Evolutionary conservation across 2,888 invertebrate genomes (phyloP), one percentile per base, ranked within the genome.

Genomic region (Aleiodes leptofemur): DNA sequence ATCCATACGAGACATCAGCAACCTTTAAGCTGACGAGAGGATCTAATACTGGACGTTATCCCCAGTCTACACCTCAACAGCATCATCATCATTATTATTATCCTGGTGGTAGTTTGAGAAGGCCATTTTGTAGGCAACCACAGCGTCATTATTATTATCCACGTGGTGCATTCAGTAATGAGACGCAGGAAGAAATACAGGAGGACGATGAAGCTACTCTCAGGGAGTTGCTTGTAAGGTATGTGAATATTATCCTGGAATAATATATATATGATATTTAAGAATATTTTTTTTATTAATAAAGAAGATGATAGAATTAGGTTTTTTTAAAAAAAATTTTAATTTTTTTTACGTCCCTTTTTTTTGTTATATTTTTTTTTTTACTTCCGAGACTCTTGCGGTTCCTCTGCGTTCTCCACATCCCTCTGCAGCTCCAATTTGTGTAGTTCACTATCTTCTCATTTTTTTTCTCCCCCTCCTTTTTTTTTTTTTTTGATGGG

Each of bases 171-270:
- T 93, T 93, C 92, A 93, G 94, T 93, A 93, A 94, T 94, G 94
- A 94, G 93, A 93, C 94, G 94, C 92, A 93, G 93, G 94, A 94
- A 92, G 95, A 96, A 92, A 90, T 91, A 91, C 91, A 91, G 90
- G 91, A 91, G 89, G 93, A 93, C 90, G 96, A 96, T 94, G 96
- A 96, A 93, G 95, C 96, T 91, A 96, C 96, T 93, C 95, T 96
- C 92, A 95, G 96, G 93, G 96, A 96, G 94, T 94, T 96, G 93
- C 96, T 96, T 92, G 94, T 96, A 95, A 96, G 96, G 96, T 95
- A 94, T 91, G 92, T 92, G 91, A 13, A 13, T 31, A 55, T 64
- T 51, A 51, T 66, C 56, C 53, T 14, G 23, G 7, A 56, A 38
- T 53, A 23, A 11, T 6, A 23, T 23, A 23, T 23, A 23, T 23